Percentiles rank a stretch among this genome's conserved stretches.
phyloP scores from a whole-genome alignment of 2,888 invertebrate species.

The Steinernema scapterisci region DNA sequence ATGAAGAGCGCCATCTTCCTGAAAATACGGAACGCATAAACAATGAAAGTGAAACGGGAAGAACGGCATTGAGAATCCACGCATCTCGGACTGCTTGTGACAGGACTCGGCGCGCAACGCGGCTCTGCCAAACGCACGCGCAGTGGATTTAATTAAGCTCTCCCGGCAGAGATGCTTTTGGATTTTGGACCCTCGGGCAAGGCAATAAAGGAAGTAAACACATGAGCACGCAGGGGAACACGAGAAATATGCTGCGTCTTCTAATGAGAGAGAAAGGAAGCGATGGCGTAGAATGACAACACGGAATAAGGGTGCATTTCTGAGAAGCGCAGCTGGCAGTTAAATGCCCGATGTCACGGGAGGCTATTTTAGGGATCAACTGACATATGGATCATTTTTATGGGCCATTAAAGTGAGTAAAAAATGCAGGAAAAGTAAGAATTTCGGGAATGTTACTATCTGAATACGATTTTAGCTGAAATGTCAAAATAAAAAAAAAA shows the following conservation, averaged over 20 bases:
- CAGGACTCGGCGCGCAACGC: too few relatives aligned
- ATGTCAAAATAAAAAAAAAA: too few relatives aligned
- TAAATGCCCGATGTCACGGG: too few relatives aligned
- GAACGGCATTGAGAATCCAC: background rate
- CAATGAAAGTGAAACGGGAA: background rate
- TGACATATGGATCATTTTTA: too few relatives aligned
- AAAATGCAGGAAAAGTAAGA: too few relatives aligned
- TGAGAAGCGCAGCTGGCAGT: too few relatives aligned
- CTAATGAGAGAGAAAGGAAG: constrained; percentile 11
- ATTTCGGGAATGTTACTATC: too few relatives aligned
- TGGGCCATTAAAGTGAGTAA: too few relatives aligned
- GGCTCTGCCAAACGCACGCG: background rate
- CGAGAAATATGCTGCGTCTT: background rate
- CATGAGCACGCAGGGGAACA: background rate
- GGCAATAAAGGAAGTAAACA: constrained; percentile 24
- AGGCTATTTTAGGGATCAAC: too few relatives aligned
- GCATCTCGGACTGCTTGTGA: background rate
- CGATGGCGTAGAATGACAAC: background rate
- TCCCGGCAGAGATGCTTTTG: constrained; percentile 12
- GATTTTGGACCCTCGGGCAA: constrained; percentile 19
- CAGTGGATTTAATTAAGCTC: constrained; percentile 28
- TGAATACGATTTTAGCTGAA: too few relatives aligned
- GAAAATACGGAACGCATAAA: background rate
- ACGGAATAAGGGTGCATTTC: background rate
- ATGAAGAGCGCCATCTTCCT: constrained; percentile 51